Evolutionary conservation across 2,113 vertebrate species (phyloP).

Genomic region (Gopherus evgoodei): DNA sequence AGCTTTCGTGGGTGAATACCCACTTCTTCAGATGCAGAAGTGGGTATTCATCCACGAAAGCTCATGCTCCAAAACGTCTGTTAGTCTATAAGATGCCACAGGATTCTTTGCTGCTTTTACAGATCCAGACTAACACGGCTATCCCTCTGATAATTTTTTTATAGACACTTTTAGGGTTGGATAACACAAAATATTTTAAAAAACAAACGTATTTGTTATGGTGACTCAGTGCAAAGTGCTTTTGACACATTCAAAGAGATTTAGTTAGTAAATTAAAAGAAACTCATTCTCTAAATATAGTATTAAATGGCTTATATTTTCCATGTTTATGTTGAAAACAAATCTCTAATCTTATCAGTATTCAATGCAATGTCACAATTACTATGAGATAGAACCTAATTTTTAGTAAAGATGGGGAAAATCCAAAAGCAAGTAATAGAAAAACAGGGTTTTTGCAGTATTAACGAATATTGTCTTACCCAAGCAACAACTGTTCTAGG

Average conservation of each 20-base stretch:
- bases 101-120: too few species aligned
- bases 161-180: neutral
- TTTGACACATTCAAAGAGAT: neutral
- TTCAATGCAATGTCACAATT: neutral
- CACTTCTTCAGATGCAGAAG: too few species aligned
- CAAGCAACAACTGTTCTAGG: neutral
- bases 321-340: neutral
- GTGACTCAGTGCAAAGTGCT: neutral
- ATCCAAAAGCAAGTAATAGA: neutral
- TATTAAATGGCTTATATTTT: neutral
- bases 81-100: too few species aligned
- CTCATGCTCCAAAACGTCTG: too few species aligned
- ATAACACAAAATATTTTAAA: neutral
- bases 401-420: neutral
- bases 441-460: neutral
- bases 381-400: neutral
- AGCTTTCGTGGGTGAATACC: too few species aligned
- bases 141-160: too few species aligned
- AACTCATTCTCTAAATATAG: neutral
- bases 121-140: too few species aligned
- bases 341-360: neutral
- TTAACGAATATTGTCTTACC: neutral
- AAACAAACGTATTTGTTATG: neutral
- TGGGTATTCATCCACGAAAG: too few species aligned
- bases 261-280: neutral